Conservation (phyloP, 2,888 invertebrate genomes). For the Phymatocera aterrima region DNA sequence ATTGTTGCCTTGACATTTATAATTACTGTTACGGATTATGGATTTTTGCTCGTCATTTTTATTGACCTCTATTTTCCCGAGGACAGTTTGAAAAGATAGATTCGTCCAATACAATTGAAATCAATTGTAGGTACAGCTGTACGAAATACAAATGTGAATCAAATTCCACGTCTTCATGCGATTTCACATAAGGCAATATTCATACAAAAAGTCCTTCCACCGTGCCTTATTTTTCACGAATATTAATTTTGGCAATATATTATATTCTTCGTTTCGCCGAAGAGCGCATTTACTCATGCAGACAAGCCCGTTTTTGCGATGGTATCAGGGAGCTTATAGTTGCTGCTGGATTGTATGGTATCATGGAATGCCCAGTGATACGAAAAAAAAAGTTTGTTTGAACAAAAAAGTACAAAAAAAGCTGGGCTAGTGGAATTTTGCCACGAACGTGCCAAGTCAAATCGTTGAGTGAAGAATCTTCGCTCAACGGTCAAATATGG, state of each 20-base stretch:
- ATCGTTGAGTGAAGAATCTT: no score
- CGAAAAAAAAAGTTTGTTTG: neutral
- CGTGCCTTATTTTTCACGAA: neutral
- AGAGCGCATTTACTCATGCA: neutral
- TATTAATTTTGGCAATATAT: no score
- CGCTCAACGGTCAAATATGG: no score
- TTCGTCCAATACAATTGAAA: no score
- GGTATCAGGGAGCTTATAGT: neutral
- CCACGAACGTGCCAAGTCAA: conserved; percentile 22
- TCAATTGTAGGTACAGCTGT: no score
- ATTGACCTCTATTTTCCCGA: no score
- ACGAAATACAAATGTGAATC: no score
- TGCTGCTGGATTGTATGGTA: neutral
- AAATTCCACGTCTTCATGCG: neutral
- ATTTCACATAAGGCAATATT: neutral
- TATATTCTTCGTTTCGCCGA: neutral
- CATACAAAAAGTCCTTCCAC: neutral
- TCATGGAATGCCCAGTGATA: neutral
- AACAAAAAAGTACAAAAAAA: neutral
- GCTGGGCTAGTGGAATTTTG: neutral
- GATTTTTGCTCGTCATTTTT: no score
- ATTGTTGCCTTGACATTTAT: conserved; percentile 29
- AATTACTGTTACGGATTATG: no score
- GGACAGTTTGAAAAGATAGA: no score
- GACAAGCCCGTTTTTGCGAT: neutral